Base-by-base conservation (phyloP, 2,888 invertebrate species). In the Tetanocera ferruginea region DNA sequence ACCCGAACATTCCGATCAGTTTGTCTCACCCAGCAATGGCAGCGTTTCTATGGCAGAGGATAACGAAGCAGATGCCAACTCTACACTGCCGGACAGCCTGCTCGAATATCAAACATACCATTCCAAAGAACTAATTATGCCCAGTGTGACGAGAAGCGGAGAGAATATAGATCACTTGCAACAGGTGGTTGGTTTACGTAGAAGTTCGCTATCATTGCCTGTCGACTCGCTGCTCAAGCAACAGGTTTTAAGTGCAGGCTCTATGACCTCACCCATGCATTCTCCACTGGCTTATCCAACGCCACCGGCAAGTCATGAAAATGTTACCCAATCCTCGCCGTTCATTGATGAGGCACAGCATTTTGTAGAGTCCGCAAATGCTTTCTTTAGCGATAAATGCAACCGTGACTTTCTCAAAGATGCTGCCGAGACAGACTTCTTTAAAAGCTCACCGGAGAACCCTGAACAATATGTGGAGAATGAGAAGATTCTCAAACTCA, bases 281-380 rank as follows among this genome's bases (percentile, higher is more conserved):
- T 93, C 93, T 37, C 94, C 94, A 0, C 92, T 96, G 84, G 93
- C 95, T 28, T 96, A 96, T 87, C 96, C 96, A 3, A 96, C 96
- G 9, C 96, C 96, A 28, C 96, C 96, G 5, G 96, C 96, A 1
- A 96, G 96, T 83, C 96, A 96, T 84, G 96, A 96, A 90, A 95
- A 95, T 28, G 86, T 89, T 34, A 86, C 90, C 0, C 88, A 89
- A n/a, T 87, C 87, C 8, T 90, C 90, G 4, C 90, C 90, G 11
- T 90, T 89, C 75, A 86, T 90, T 3, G 90, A 90, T 77, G 90
- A 90, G 76, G 87, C 87, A 3, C 87, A 86, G 79, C 87, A 87
- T 74, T 86, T 83, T 0, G 86, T 87, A 51, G 90, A 89, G 71
- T 86, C 85, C 28, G 86, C 83, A 14, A 88, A 88, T 79, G 87